Conservation (phyloP, 2,888 invertebrate species). For the Tridacna crocea region DNA sequence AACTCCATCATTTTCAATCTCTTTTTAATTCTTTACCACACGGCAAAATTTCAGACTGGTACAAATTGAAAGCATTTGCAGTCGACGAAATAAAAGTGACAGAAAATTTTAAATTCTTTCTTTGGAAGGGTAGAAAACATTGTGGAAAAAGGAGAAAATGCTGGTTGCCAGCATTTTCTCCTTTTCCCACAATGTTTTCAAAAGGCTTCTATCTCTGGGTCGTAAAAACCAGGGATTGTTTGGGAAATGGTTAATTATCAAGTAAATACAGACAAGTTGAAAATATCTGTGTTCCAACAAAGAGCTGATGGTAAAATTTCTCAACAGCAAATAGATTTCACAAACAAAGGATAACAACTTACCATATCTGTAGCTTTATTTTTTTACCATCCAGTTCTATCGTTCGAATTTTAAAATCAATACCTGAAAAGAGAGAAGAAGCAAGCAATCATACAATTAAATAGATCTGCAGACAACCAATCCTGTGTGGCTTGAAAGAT, state of each 20-base stretch:
- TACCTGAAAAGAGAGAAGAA: slow-evolving; percentile 86
- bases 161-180: neutral
- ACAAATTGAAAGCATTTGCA: too few relatives aligned
- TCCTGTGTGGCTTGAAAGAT: too few relatives aligned
- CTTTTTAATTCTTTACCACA: too few relatives aligned
- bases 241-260: neutral
- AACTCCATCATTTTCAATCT: too few relatives aligned
- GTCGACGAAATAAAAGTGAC: too few relatives aligned
- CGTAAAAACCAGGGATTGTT: neutral
- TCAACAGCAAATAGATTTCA: neutral
- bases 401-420: slow-evolving; percentile 86
- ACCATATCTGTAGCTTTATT: slow-evolving; percentile 87
- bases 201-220: neutral
- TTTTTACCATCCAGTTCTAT: slow-evolving; percentile 86
- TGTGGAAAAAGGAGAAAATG: neutral
- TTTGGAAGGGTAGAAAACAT: neutral
- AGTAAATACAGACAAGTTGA: too few relatives aligned
- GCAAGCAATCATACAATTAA: slow-evolving; percentile 85
- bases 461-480: too few relatives aligned
- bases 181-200: neutral
- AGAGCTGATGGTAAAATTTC: too few relatives aligned
- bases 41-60: too few relatives aligned
- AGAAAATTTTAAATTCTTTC: too few relatives aligned
- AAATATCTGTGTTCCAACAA: too few relatives aligned
- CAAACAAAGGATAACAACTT: slow-evolving; percentile 50